phyloP scores from a whole-genome alignment of 2,113 vertebrate genomes.

The Chunga burmeisteri region DNA sequence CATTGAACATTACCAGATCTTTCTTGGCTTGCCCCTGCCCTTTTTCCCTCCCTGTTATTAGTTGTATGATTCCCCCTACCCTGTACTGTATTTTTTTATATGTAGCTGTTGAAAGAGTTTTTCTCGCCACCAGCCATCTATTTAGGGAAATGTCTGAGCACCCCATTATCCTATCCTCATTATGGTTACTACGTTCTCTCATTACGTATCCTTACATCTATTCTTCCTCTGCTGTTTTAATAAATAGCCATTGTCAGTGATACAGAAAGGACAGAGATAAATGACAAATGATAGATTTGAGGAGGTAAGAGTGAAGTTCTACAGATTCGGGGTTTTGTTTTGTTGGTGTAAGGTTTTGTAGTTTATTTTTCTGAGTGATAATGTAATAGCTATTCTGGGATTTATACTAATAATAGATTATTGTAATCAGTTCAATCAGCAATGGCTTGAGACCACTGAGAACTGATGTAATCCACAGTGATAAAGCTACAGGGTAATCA shows the following conservation, averaged over 20 bases:
- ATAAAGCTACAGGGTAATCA: constrained; percentile 1
- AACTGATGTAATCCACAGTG: background rate
- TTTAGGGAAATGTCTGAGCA: background rate
- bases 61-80: background rate
- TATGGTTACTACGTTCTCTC: background rate
- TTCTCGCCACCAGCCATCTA: background rate
- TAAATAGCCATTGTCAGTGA: background rate
- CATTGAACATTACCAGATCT: background rate
- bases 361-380: background rate
- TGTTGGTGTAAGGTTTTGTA: background rate
- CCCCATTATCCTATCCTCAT: background rate
- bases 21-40: background rate
- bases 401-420: background rate
- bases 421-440: background rate
- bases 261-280: background rate
- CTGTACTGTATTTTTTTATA: background rate
- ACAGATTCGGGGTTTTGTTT: background rate
- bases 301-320: background rate
- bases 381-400: background rate
- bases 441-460: background rate
- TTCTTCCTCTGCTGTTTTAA: background rate
- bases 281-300: background rate
- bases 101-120: background rate
- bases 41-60: background rate
- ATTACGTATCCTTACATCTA: background rate